Conservation (phyloP, 2,113 vertebrate genomes). For the Greenwoodochromis staneri region DNA sequence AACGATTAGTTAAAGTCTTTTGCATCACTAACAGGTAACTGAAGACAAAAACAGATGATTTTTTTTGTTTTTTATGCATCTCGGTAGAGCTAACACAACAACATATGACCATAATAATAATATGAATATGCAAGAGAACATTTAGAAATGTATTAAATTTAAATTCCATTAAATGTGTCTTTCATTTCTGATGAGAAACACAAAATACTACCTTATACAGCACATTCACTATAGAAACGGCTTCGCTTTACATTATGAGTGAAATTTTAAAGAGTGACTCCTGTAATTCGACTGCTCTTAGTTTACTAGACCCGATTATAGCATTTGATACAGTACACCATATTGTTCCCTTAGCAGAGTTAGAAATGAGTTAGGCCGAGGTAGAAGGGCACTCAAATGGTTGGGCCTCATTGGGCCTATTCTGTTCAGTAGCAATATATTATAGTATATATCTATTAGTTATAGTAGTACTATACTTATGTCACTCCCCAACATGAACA, state of each 20-base stretch:
- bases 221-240: neutral
- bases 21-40: neutral
- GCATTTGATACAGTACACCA: neutral
- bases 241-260: neutral
- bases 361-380: neutral
- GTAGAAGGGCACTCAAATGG: neutral
- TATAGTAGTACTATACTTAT: neutral
- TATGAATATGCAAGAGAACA: neutral
- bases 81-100: neutral
- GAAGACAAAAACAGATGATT: neutral
- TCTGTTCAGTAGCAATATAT: neutral
- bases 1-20: accelerated
- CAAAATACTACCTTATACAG: neutral
- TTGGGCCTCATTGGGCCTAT: neutral
- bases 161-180: neutral
- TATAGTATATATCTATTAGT: neutral
- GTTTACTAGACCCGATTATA: neutral
- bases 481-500: neutral
- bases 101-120: neutral
- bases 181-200: neutral
- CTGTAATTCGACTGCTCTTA: neutral
- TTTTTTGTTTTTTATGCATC: neutral
- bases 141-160: neutral
- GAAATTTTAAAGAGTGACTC: neutral
- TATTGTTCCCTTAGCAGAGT: neutral